Percentiles rank a stretch among this genome's conserved stretches.
These are phyloP conservation scores for Zaprionus camerounensis DNA, from an alignment of 1,140 invertebrate genomes.

Conservation along the genomic window DNA sequence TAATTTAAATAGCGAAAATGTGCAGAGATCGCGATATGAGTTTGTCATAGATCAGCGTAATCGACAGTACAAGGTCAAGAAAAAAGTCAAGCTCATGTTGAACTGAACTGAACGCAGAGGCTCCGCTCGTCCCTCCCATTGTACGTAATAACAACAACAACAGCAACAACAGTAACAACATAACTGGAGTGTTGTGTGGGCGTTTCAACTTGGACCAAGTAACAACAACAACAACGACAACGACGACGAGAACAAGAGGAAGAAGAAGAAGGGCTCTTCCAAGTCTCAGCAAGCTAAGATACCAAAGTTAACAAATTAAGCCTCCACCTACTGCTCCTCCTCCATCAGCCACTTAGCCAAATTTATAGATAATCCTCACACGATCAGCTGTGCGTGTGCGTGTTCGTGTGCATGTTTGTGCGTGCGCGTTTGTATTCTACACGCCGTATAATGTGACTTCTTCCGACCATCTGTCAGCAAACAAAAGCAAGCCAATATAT, in stretches of 20 bases:
- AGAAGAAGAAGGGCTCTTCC: slow-evolving; percentile 13
- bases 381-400: slow-evolving; percentile 26
- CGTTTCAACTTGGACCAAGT: slow-evolving; percentile 45
- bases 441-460: slow-evolving; percentile 65
- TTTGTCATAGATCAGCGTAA: slow-evolving; percentile 84
- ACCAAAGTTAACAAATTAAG: slow-evolving; percentile 79
- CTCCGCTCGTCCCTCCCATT: slow-evolving; percentile 9
- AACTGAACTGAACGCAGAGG: slow-evolving; percentile 34
- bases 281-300: slow-evolving; percentile 53
- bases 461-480: slow-evolving; percentile 6
- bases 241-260: slow-evolving; percentile 34
- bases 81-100: slow-evolving; percentile 80
- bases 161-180: slow-evolving; percentile 19
- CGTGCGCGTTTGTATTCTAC: slow-evolving; percentile 11
- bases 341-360: slow-evolving; percentile 45
- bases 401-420: slow-evolving; percentile 2
- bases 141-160: slow-evolving; percentile 10
- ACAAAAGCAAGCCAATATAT: slow-evolving; percentile 29
- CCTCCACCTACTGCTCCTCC: slow-evolving; percentile 33
- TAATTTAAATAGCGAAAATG: slow-evolving; percentile 84
- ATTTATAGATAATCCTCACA: slow-evolving; percentile 29
- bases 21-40: slow-evolving; percentile 85
- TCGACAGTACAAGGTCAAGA: slow-evolving; percentile 84
- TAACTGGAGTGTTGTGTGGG: slow-evolving; percentile 19
- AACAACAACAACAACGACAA: slow-evolving; percentile 37